Evolutionary conservation across 1,140 invertebrate species (phyloP).

Genomic region (Aphaenogaster floridana): DNA sequence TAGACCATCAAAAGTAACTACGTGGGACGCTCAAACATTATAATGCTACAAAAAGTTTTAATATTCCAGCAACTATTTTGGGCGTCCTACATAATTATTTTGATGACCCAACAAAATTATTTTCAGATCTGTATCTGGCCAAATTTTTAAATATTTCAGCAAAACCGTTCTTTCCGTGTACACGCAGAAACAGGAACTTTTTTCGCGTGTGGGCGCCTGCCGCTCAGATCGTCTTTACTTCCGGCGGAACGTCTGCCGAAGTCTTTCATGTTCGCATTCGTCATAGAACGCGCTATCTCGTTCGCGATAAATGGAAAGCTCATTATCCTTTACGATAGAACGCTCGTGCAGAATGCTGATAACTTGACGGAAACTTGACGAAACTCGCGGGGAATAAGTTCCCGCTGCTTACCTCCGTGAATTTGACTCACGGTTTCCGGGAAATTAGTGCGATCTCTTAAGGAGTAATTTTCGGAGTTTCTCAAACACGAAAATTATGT

Average conservation of each 20-base stretch:
- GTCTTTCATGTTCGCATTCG: background rate
- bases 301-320: constrained; percentile 14
- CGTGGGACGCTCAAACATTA: too few species aligned
- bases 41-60: too few species aligned
- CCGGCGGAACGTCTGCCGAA: background rate
- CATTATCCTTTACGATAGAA: constrained; percentile 7
- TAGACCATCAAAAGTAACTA: too few species aligned
- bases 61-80: too few species aligned
- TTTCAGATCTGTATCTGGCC: too few species aligned
- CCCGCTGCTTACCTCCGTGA: background rate
- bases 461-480: background rate
- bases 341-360: constrained; percentile 2
- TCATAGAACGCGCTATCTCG: background rate
- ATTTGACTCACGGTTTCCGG: background rate
- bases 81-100: too few species aligned
- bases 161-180: too few species aligned
- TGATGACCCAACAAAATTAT: too few species aligned
- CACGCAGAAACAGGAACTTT: constrained; percentile 1
- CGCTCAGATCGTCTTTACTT: background rate
- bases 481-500: background rate
- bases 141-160: too few species aligned
- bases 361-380: background rate
- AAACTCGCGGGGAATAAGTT: background rate
- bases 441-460: background rate
- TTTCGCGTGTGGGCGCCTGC: background rate